Evolutionary conservation across 2,113 vertebrate genomes (phyloP).

Genomic region (Melanerpes aurifrons): DNA sequence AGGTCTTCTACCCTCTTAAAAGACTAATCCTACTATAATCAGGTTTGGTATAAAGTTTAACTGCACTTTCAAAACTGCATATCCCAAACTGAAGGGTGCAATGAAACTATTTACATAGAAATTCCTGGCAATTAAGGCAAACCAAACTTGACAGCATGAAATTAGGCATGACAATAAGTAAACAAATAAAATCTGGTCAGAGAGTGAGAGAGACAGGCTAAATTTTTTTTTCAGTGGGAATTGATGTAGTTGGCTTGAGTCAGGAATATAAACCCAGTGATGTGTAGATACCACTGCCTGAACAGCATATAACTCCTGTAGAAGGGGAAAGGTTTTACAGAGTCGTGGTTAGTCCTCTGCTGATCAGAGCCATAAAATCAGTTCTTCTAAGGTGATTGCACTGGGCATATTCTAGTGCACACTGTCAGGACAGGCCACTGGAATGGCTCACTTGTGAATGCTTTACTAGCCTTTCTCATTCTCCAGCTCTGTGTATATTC

Average conservation of each 20-base stretch:
- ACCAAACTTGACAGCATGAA: not conserved
- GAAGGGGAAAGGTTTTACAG: not conserved
- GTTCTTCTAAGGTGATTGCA: not conserved
- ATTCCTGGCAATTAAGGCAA: not conserved
- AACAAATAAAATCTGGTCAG: not conserved
- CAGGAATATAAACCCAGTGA: slow-evolving; percentile 12
- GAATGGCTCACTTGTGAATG: not conserved
- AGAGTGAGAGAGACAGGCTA: not conserved
- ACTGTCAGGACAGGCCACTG: not conserved
- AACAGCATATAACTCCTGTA: not conserved
- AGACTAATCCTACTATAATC: not conserved
- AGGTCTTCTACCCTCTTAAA: not conserved
- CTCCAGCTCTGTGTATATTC: not conserved
- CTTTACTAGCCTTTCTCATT: not conserved
- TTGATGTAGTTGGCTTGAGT: not conserved
- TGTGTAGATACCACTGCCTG: not conserved
- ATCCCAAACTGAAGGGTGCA: not conserved
- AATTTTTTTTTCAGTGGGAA: not conserved
- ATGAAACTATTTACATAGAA: not conserved
- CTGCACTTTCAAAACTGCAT: not conserved
- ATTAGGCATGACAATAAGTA: slow-evolving; percentile 22
- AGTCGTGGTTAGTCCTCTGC: not conserved
- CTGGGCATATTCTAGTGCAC: not conserved
- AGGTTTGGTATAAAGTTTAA: not conserved
- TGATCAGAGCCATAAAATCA: not conserved